Conservation (phyloP, 2,113 vertebrate species). For the Neolamprologus falcicula region DNA sequence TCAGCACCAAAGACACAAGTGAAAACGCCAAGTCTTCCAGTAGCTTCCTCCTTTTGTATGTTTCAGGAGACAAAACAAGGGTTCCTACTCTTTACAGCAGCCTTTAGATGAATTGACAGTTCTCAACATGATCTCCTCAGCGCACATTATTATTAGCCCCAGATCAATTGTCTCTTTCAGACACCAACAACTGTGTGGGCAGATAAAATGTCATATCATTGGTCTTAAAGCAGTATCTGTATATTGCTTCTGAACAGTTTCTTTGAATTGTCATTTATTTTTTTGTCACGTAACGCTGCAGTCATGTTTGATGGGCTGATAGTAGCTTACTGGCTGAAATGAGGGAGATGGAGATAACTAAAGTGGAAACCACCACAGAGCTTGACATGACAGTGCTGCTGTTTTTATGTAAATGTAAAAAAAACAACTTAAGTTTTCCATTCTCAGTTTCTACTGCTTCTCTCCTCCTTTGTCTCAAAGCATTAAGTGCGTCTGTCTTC, state of each 20-base stretch:
- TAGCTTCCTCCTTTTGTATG: neutral
- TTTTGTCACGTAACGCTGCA: neutral
- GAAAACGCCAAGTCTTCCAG: neutral
- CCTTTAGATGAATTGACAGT: neutral
- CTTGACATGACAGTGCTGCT: neutral
- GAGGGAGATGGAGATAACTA: neutral
- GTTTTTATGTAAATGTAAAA: conserved; percentile 5
- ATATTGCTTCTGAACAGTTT: neutral
- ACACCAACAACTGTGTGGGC: neutral
- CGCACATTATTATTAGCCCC: neutral
- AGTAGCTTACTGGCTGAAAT: neutral
- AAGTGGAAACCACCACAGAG: neutral
- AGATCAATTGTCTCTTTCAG: neutral
- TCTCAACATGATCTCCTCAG: neutral
- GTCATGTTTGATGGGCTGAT: neutral
- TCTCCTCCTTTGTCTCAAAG: neutral
- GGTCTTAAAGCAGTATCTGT: neutral
- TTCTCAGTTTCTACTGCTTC: neutral
- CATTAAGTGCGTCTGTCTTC: neutral
- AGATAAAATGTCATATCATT: conserved; percentile 9
- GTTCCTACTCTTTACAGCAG: neutral
- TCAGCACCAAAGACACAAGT: rapidly evolving
- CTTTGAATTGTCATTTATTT: neutral
- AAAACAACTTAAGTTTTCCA: neutral
- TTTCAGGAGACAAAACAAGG: neutral